A percentile compares a stretch with the other conserved stretches of the same genome.
Evolutionary conservation across 2,797 vertebrate genomes (phyloP).

Genomic region (Zalophus californianus): DNA sequence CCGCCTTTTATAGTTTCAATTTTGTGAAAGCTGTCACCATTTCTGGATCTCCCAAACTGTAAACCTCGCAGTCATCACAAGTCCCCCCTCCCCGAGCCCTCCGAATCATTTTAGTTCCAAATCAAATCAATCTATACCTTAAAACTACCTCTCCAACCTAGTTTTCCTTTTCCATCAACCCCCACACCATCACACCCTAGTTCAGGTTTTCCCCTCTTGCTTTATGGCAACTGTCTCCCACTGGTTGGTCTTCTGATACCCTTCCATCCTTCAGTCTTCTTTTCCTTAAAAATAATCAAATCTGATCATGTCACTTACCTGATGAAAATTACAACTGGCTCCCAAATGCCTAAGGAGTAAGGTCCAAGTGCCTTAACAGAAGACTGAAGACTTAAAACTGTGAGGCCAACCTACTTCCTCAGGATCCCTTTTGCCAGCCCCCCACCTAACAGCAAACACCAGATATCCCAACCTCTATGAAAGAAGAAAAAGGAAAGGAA

Average conservation of each 20-base stretch:
- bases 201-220: not conserved
- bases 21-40: not conserved
- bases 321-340: not conserved
- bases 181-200: not conserved
- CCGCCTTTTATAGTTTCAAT: not conserved
- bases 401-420: not conserved
- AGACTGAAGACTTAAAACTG: not conserved
- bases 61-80: not conserved
- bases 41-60: not conserved
- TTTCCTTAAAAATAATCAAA: not conserved
- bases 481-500: not conserved
- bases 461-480: not conserved
- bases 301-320: not conserved
- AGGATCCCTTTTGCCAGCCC: not conserved
- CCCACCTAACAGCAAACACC: not conserved
- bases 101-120: not conserved
- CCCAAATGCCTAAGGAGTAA: not conserved
- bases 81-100: not conserved
- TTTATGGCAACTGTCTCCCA: not conserved
- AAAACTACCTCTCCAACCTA: not conserved
- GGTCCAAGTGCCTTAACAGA: conserved; percentile 41
- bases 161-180: not conserved
- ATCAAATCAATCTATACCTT: not conserved
- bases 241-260: not conserved
- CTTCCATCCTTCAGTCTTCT: not conserved